A percentile compares a stretch with the other conserved stretches of the same genome.
Conservation (phyloP, 2,797 vertebrate genomes). For the Gouania willdenowi region DNA sequence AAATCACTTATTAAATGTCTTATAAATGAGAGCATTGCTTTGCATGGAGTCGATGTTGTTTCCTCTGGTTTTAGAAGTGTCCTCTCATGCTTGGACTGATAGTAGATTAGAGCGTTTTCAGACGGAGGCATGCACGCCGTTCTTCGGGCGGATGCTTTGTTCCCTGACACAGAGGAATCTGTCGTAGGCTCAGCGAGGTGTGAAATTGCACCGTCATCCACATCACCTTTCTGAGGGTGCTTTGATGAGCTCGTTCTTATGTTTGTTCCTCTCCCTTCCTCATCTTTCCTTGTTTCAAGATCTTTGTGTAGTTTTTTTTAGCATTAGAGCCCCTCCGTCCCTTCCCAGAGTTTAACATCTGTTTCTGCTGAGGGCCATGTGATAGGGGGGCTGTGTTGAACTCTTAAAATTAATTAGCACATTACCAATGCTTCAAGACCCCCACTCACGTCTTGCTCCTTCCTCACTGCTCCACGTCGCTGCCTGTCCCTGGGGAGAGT, state of each 20-base stretch:
- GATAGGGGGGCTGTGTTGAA: slow-evolving; percentile 50
- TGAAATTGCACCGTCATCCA: slow-evolving; percentile 71
- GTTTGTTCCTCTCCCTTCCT: slow-evolving; percentile 9
- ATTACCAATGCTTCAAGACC: slow-evolving; percentile 55
- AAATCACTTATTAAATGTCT: no score
- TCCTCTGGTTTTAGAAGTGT: no score
- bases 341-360: slow-evolving; percentile 49
- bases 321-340: slow-evolving; percentile 20
- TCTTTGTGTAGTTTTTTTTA: slow-evolving; percentile 27
- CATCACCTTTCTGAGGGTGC: no score
- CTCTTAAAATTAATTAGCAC: slow-evolving; percentile 74
- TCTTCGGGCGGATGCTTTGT: slow-evolving; percentile 41
- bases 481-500: slow-evolving; percentile 39
- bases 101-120: no score
- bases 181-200: slow-evolving; percentile 41
- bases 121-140: background rate
- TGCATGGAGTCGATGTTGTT: no score
- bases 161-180: slow-evolving; percentile 42
- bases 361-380: slow-evolving; percentile 59
- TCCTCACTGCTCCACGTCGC: slow-evolving; percentile 17
- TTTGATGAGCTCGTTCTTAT: slow-evolving; percentile 14
- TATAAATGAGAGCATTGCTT: no score
- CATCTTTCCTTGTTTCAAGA: slow-evolving; percentile 18
- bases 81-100: no score
- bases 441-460: no score